These are phyloP conservation scores for Pentamera pediparva DNA, from an alignment of 53 echinoderm and acorn worm species.

Conservation along the genomic window DNA sequence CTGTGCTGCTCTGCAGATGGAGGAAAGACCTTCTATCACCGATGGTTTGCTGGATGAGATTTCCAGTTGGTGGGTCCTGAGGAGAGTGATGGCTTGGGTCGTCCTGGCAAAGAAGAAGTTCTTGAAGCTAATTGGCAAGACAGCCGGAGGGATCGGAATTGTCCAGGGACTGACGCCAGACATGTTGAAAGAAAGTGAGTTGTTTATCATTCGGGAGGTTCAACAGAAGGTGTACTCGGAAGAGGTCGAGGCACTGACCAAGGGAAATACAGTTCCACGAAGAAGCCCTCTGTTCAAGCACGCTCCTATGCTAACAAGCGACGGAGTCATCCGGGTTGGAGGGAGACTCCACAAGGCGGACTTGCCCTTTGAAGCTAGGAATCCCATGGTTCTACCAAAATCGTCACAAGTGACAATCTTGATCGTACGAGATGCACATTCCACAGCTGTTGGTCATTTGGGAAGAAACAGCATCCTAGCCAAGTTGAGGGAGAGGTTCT, in stretches of 20 bases:
- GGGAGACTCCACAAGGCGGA: conserved; percentile 24
- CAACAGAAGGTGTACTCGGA: conserved; percentile 49
- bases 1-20: conserved; percentile 9
- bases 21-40: conserved; percentile 23
- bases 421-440: neutral
- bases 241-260: conserved; percentile 37
- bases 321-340: conserved; percentile 20
- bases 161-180: neutral
- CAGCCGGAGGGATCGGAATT: neutral
- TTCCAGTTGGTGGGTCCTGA: conserved; percentile 38
- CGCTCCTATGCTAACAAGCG: neutral
- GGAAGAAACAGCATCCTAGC: neutral
- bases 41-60: conserved; percentile 31
- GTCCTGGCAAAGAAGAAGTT: conserved; percentile 27
- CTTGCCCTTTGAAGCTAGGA: conserved; percentile 13
- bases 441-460: neutral
- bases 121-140: conserved; percentile 1
- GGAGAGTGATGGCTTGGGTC: conserved; percentile 48
- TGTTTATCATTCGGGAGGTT: conserved; percentile 23
- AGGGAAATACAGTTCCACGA: conserved; percentile 22
- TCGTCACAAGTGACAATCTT: neutral
- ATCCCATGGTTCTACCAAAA: conserved; percentile 20
- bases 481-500: neutral
- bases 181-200: conserved; percentile 12
- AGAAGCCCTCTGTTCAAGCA: conserved; percentile 3